phyloP scores from a whole-genome alignment of 1,140 invertebrate genomes.

The Drosophila equinoxialis region DNA sequence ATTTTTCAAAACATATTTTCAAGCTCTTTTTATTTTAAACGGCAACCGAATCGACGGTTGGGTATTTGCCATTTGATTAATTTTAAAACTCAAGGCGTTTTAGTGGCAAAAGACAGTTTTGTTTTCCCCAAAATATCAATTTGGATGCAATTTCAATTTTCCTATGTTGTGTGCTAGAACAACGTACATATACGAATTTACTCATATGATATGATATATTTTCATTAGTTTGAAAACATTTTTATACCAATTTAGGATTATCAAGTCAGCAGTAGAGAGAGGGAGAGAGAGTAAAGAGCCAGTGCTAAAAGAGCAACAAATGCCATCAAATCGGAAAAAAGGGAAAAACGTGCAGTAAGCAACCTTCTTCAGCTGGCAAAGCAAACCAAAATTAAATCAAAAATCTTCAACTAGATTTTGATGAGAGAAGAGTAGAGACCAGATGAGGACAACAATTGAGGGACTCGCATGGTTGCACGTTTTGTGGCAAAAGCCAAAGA shows the following conservation, averaged over 20 bases:
- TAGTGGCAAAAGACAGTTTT: too few species aligned
- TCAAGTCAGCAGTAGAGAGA: not conserved
- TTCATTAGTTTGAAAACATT: slow-evolving; percentile 22
- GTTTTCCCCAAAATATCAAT: not conserved
- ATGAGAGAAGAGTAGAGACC: slow-evolving; percentile 38
- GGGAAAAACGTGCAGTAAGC: slow-evolving; percentile 43
- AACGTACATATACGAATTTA: not conserved
- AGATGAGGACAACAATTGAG: slow-evolving; percentile 54
- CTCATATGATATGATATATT: slow-evolving; percentile 20
- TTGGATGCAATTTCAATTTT: slow-evolving; percentile 4
- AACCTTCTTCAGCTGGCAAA: slow-evolving; percentile 30
- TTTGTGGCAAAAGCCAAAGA: slow-evolving; percentile 60
- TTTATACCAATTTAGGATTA: slow-evolving; percentile 17
- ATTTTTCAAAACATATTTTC: too few species aligned
- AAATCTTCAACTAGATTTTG: slow-evolving; percentile 79
- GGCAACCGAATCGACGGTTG: too few species aligned
- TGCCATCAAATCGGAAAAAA: slow-evolving; percentile 35
- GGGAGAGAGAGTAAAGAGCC: not conserved
- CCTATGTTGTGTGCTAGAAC: not conserved
- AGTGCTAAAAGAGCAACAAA: slow-evolving; percentile 7
- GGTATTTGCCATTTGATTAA: too few species aligned
- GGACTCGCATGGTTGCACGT: slow-evolving; percentile 49
- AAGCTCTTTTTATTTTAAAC: too few species aligned
- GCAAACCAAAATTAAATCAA: slow-evolving; percentile 74
- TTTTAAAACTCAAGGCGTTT: too few species aligned